phyloP scores from a whole-genome alignment of 2,888 invertebrate species.

The Agrochola lota region DNA sequence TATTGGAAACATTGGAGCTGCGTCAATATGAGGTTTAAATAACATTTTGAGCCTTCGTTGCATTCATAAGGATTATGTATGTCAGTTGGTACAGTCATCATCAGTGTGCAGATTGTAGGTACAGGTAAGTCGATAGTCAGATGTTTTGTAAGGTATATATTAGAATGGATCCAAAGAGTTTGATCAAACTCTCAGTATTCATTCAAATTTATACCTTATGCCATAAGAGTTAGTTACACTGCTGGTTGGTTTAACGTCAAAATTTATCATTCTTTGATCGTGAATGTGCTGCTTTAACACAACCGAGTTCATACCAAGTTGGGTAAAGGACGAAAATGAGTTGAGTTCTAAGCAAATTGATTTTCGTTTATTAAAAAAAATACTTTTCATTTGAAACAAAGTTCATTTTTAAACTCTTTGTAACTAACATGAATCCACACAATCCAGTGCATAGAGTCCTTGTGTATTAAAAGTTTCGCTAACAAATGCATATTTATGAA shows the following conservation, averaged over 20 bases:
- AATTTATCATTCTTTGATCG: background rate
- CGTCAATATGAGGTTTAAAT: constrained; percentile 23
- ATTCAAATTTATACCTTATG: background rate
- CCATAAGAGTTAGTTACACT: background rate
- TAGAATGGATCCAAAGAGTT: background rate
- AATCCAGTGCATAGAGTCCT: background rate
- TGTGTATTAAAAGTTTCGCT: constrained; percentile 3
- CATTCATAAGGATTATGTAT: constrained; percentile 18
- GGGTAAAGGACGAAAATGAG: background rate
- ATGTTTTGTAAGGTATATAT: background rate
- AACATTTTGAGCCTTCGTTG: constrained; percentile 15
- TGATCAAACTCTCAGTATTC: background rate
- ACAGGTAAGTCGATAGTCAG: no score
- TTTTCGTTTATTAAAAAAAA: background rate
- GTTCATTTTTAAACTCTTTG: background rate
- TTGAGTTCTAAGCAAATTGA: background rate
- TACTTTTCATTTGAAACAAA: background rate
- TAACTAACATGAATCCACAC: background rate
- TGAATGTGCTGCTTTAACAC: background rate
- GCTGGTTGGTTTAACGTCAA: background rate
- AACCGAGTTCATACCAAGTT: background rate
- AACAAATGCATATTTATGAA: constrained; percentile 19
- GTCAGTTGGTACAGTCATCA: constrained; percentile 18
- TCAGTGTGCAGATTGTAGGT: background rate
- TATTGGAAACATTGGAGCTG: constrained; percentile 63